Percentiles rank a stretch among this genome's conserved stretches.
Conservation (phyloP, 2,888 invertebrate species). For the Orthonevra nobilis region DNA sequence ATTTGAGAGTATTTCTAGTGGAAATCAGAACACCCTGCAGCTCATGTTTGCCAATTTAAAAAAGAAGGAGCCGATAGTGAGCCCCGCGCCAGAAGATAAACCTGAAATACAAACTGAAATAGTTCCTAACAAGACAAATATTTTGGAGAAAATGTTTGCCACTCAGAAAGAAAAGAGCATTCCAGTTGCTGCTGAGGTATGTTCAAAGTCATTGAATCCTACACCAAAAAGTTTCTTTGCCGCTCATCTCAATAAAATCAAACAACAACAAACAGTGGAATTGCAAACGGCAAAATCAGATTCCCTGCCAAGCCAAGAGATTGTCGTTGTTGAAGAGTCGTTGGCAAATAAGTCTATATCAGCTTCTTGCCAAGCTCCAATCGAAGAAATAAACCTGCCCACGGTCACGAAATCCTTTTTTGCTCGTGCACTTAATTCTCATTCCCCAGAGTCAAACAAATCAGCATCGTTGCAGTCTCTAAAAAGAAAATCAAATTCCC, state of each 20-base stretch:
- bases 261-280: constrained; percentile 60
- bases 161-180: constrained; percentile 14
- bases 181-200: background rate
- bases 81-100: background rate
- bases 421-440: background rate
- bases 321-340: no score
- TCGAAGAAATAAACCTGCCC: no score
- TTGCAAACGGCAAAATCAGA: no score
- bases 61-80: constrained; percentile 35
- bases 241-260: constrained; percentile 66
- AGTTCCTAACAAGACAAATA: background rate
- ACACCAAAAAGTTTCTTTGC: constrained; percentile 74
- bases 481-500: constrained; percentile 36
- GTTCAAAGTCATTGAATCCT: background rate
- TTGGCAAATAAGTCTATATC: constrained; percentile 9
- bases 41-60: constrained; percentile 82
- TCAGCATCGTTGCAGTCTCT: background rate
- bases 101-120: constrained; percentile 20
- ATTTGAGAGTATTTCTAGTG: constrained; percentile 84
- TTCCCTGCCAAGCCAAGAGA: no score
- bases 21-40: constrained; percentile 81
- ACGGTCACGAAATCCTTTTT: constrained; percentile 20
- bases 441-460: background rate
- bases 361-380: background rate
- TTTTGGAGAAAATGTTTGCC: constrained; percentile 33